A percentile compares a stretch with the other conserved stretches of the same genome.
Conservation (phyloP, 2,797 vertebrate genomes). For the Sebastes ruberrimus region DNA sequence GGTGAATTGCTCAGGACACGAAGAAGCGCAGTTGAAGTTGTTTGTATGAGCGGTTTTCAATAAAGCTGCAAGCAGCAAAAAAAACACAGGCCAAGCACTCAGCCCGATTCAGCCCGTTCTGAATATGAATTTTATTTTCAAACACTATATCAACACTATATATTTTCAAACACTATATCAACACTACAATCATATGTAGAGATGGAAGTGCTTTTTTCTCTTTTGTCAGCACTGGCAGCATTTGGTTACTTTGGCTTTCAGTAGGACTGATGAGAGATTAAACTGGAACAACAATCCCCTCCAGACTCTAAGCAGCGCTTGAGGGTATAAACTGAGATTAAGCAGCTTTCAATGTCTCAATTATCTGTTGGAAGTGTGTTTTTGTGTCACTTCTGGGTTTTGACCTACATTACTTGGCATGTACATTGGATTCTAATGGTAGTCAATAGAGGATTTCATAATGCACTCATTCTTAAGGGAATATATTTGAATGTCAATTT, state of each 20-base stretch:
- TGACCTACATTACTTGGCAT: background rate
- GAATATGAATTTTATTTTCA: no score
- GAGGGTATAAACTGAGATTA: background rate
- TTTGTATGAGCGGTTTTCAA: background rate
- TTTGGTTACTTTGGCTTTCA: background rate
- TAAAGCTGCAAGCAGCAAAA: background rate
- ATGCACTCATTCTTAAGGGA: background rate
- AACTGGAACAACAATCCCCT: background rate
- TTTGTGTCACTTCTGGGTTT: background rate
- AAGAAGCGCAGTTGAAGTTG: background rate
- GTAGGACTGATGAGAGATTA: slow-evolving; percentile 12
- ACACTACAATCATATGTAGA: background rate
- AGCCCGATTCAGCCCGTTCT: no score
- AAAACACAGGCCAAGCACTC: no score
- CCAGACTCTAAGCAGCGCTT: background rate
- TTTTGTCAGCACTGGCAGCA: background rate
- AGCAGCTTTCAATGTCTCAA: slow-evolving; percentile 21
- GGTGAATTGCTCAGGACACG: no score
- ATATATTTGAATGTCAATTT: background rate
- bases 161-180: no score
- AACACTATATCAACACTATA: no score
- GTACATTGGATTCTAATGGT: background rate
- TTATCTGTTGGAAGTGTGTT: slow-evolving; percentile 1
- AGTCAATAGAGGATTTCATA: background rate
- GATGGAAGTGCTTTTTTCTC: background rate